A percentile compares a stretch with the other conserved stretches of the same genome.
Evolutionary conservation across 2,888 invertebrate genomes (phyloP).

Genomic region (Oligia latruncula): DNA sequence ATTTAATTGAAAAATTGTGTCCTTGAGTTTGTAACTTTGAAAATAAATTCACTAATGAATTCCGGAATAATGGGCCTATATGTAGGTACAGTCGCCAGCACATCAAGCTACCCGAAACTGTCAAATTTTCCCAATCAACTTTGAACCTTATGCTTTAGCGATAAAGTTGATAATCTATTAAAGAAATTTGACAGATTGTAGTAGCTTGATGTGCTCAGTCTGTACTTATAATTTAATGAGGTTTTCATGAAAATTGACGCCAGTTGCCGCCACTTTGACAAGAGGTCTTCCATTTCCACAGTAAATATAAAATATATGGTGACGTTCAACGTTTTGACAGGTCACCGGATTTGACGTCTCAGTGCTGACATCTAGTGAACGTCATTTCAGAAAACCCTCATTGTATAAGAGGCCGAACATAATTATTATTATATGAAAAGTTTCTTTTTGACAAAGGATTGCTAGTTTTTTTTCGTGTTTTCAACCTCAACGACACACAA

Average conservation of each 20-base stretch:
- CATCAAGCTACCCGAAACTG: too few species aligned
- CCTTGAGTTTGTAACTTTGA: slow-evolving; percentile 12
- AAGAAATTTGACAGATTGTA: too few species aligned
- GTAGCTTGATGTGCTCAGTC: too few species aligned
- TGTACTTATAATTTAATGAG: neutral
- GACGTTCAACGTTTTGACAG: neutral
- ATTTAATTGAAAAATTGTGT: slow-evolving; percentile 19
- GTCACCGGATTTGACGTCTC: neutral
- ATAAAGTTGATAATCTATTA: too few species aligned
- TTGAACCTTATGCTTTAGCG: too few species aligned
- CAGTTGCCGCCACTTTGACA: neutral
- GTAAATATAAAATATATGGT: neutral
- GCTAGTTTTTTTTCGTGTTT: neutral
- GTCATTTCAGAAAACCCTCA: neutral
- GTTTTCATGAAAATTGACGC: neutral
- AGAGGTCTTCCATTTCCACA: neutral
- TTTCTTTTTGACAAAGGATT: accelerated
- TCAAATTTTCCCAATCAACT: too few species aligned
- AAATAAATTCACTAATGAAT: neutral
- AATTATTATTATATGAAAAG: neutral
- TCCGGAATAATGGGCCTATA: neutral
- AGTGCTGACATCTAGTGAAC: neutral
- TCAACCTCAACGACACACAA: neutral
- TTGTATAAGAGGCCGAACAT: neutral
- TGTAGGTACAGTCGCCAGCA: neutral